A percentile compares a stretch with the other conserved stretches of the same genome.
These are phyloP conservation scores for Solea senegalensis DNA, from an alignment of 2,113 vertebrate genomes.

Conservation along the genomic window DNA sequence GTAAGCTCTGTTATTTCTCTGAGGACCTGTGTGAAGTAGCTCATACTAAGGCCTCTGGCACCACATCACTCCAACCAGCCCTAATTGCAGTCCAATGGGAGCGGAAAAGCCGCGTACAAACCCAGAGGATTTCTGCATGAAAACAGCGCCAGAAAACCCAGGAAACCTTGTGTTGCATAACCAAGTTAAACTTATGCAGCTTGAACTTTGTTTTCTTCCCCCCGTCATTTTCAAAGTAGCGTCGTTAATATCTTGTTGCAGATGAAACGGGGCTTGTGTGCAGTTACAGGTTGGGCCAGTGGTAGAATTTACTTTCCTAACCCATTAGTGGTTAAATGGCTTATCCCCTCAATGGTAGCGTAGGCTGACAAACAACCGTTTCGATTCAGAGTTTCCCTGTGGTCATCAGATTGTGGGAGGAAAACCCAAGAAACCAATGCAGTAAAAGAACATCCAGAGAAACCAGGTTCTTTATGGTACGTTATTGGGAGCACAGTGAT, in stretches of 20 bases:
- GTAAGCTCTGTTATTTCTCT: slow-evolving; percentile 76
- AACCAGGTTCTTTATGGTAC: no score
- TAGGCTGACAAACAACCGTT: no score
- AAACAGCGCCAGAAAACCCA: slow-evolving; percentile 59
- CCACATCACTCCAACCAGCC: slow-evolving; percentile 75
- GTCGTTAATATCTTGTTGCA: slow-evolving; percentile 25
- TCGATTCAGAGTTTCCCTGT: no score
- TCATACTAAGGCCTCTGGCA: slow-evolving; percentile 78
- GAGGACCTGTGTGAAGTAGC: slow-evolving; percentile 72
- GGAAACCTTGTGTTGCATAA: slow-evolving; percentile 57
- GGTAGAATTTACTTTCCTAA: no score
- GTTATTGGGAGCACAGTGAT: no score
- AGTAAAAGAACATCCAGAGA: no score
- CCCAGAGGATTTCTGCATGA: slow-evolving; percentile 70
- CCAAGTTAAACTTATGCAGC: slow-evolving; percentile 53
- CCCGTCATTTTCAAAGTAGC: slow-evolving; percentile 22
- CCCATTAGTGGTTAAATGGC: not conserved
- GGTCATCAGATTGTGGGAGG: no score
- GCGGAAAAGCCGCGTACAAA: slow-evolving; percentile 61
- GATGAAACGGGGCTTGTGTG: not conserved
- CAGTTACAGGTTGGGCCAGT: not conserved
- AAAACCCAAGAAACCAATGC: no score
- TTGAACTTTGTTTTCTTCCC: slow-evolving; percentile 40
- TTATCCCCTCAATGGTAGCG: not conserved
- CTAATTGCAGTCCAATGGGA: slow-evolving; percentile 80